Evolutionary conservation across 2,113 vertebrate species (phyloP), one percentile per base, ranked within the genome.

Genomic region (Urocitellus parryii): DNA sequence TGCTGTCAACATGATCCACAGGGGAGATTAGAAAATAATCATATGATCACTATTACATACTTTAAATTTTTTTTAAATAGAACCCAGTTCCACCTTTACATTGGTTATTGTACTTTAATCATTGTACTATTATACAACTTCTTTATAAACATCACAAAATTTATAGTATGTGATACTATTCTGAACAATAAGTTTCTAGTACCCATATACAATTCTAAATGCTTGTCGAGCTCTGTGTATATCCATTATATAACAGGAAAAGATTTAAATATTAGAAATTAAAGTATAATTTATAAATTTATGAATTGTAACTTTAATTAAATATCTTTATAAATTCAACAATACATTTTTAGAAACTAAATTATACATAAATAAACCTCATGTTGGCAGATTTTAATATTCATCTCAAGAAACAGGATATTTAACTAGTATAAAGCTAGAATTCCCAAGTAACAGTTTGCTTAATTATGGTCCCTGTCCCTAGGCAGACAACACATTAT

Each of bases 341-440:
- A 90, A 85, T 77, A 8, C 17, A 72, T 39, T 27, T 65, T 77
- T 85, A 84, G 56, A 68, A 78, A 88, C 14, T 72, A 85, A 94
- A 96, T 94, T 51, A 84, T 70, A 79, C 20, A 91, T 91, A 90
- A 79, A 45, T 70, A 88, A 90, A 81, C 9, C 20, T 93, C 37
- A 65, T 1, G 0, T 53, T 80, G 76, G 76, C 29, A 84, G 37
- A 73, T 5, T 88, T 91, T 51, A 96, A 32, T 48, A 90, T 24
- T 68, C 25, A 58, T 80, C 93, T 94, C 22, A 83, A 77, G 29
- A 84, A 93, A 90, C 0, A 92, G 45, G 8, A 11, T 37, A 83
- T 63, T 88, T 95, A 88, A 82, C 53, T 83, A 85, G 14, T 45
- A 84, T 34, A 11, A 94, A 84, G 22, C n/a, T 58, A 63, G 32